Evolutionary conservation across 2,888 invertebrate species (phyloP).

Genomic region (Crioceris asparagi): DNA sequence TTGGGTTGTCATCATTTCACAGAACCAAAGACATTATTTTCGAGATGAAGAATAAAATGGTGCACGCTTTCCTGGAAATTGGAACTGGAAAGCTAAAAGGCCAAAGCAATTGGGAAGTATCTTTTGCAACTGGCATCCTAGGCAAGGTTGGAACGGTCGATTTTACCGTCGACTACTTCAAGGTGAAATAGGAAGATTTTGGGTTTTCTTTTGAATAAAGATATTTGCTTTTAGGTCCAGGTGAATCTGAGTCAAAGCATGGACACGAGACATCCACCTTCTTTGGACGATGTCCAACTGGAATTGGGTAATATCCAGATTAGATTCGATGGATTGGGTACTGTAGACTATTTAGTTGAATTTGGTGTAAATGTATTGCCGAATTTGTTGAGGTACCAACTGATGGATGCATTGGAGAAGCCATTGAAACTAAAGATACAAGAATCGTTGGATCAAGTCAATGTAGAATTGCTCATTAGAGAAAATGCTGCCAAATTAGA

Average conservation of each 20-base stretch:
- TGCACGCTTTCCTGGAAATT: slow-evolving; percentile 56
- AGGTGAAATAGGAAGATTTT: slow-evolving; percentile 30
- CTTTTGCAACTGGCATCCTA: slow-evolving; percentile 54
- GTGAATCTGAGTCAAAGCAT: slow-evolving; percentile 62
- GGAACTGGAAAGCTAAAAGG: slow-evolving; percentile 74
- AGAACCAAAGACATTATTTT: slow-evolving; percentile 69
- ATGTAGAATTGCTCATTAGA: slow-evolving; percentile 63
- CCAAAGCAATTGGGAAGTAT: slow-evolving; percentile 67
- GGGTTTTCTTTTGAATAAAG: background rate
- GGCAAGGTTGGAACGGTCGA: slow-evolving; percentile 61
- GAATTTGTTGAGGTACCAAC: slow-evolving; percentile 76
- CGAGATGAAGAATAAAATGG: slow-evolving; percentile 59
- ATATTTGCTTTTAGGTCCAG: background rate
- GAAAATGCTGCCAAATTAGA: slow-evolving; percentile 58
- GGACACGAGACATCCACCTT: slow-evolving; percentile 63
- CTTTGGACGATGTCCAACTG: slow-evolving; percentile 62
- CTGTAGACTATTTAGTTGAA: slow-evolving; percentile 73
- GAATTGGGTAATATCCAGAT: slow-evolving; percentile 66
- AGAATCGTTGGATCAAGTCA: slow-evolving; percentile 60
- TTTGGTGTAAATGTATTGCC: slow-evolving; percentile 71
- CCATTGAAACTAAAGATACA: slow-evolving; percentile 65
- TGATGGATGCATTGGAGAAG: slow-evolving; percentile 74
- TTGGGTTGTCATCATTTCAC: slow-evolving; percentile 71
- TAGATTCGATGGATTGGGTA: slow-evolving; percentile 76
- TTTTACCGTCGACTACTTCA: slow-evolving; percentile 71